Conservation (phyloP, 2,888 invertebrate species). For the Helicoverpa assulta region DNA sequence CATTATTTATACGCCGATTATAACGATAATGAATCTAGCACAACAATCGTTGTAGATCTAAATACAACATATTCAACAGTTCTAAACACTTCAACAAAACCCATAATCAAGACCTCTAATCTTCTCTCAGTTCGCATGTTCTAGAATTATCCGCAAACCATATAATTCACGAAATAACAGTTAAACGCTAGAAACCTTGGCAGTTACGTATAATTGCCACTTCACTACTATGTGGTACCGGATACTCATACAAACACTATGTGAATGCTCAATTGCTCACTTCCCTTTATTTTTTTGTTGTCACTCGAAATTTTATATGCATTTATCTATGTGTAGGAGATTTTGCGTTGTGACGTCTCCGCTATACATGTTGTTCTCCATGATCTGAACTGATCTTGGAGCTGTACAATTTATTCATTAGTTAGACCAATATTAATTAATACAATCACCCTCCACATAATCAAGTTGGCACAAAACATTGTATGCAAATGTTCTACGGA, state of each 20-base stretch:
- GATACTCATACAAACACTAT: conserved; percentile 13
- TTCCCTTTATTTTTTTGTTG: conserved; percentile 2
- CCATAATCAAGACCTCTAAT: conserved; percentile 24
- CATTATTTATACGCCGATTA: too few species aligned
- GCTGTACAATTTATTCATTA: too few species aligned
- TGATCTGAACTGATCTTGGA: too few species aligned
- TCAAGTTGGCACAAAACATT: not conserved
- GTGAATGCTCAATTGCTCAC: conserved; percentile 15
- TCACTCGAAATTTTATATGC: not conserved
- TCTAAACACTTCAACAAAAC: not conserved
- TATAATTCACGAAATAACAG: conserved; percentile 48
- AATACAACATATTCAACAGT: not conserved
- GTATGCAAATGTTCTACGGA: conserved; percentile 2
- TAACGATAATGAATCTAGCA: not conserved
- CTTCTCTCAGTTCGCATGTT: conserved; percentile 6
- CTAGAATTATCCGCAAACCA: conserved; percentile 11
- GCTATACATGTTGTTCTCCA: too few species aligned
- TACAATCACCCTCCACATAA: not conserved
- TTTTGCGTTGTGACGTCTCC: too few species aligned
- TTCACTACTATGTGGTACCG: conserved; percentile 5
- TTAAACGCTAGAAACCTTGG: conserved; percentile 52
- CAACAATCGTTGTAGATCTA: not conserved
- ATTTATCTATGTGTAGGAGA: not conserved
- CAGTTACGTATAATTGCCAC: conserved; percentile 38
- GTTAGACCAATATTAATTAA: not conserved